A percentile compares a stretch with the other conserved stretches of the same genome.
phyloP scores from a whole-genome alignment of 2,888 invertebrate genomes.

The Mythimna loreyi region DNA sequence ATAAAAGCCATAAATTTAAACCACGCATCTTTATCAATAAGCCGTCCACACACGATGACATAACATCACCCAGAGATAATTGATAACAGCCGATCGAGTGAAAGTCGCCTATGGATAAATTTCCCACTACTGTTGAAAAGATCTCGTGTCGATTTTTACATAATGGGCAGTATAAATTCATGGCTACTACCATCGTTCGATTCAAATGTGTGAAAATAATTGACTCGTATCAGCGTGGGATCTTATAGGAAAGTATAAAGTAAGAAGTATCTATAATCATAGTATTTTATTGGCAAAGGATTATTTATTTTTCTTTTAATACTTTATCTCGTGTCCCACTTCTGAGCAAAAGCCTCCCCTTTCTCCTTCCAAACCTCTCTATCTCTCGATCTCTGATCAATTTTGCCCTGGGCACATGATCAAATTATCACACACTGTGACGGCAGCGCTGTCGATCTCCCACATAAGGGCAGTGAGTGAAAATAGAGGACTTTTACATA shows the following conservation, averaged over 20 bases:
- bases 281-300: too few relatives aligned
- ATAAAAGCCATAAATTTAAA: constrained; percentile 18
- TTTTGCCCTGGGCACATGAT: too few relatives aligned
- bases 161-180: constrained; percentile 29
- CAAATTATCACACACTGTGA: too few relatives aligned
- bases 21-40: constrained; percentile 16
- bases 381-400: too few relatives aligned
- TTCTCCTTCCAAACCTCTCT: too few relatives aligned
- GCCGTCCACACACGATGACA: constrained; percentile 22
- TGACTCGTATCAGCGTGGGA: constrained; percentile 32
- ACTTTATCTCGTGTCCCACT: too few relatives aligned
- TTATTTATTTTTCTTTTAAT: too few relatives aligned
- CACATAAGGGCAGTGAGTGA: too few relatives aligned
- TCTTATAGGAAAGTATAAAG: constrained; percentile 14
- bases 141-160: constrained; percentile 38
- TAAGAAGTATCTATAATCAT: too few relatives aligned
- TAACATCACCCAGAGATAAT: constrained; percentile 43
- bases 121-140: constrained; percentile 43
- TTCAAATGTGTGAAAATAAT: constrained; percentile 43
- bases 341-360: too few relatives aligned
- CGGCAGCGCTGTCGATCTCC: too few relatives aligned
- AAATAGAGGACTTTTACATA: too few relatives aligned
- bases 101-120: constrained; percentile 42
- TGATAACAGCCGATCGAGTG: constrained; percentile 43
- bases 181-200: constrained; percentile 25